Evolutionary conservation across 1,140 invertebrate genomes (phyloP).

Genomic region (Zaprionus ornatus): DNA sequence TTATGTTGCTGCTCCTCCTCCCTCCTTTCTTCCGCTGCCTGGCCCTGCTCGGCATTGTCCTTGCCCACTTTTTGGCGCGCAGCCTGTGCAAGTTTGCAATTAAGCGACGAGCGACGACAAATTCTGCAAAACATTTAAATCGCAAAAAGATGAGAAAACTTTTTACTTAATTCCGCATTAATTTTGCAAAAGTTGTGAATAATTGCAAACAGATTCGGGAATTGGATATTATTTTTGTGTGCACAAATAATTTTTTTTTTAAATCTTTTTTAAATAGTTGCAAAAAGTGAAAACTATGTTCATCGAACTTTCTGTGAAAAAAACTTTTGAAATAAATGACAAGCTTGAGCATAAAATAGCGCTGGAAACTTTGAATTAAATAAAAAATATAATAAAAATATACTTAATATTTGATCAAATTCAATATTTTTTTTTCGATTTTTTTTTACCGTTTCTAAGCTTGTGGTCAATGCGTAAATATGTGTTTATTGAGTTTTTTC

Average conservation of each 20-base stretch:
- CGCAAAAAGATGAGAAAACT: not conserved
- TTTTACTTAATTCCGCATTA: constrained; percentile 3
- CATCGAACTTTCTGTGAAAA: not conserved
- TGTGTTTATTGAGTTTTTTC: not conserved
- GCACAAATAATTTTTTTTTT: not conserved
- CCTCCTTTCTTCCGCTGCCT: constrained; percentile 8
- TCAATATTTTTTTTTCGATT: too few relatives aligned
- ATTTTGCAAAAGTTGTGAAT: constrained; percentile 1
- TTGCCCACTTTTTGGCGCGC: constrained; percentile 33
- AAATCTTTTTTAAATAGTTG: not conserved
- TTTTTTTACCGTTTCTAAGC: too few relatives aligned
- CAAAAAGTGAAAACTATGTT: not conserved
- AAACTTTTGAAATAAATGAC: not conserved
- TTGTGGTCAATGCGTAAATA: accelerated
- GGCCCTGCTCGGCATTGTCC: not conserved
- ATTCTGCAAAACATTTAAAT: not conserved
- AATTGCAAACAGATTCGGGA: not conserved
- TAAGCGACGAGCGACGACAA: not conserved
- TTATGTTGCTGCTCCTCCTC: constrained; percentile 36
- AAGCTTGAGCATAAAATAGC: not conserved
- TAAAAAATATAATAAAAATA: too few relatives aligned
- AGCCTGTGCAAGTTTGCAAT: constrained; percentile 12
- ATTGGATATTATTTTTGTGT: not conserved
- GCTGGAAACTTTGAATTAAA: not conserved
- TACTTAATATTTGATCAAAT: too few relatives aligned